Evolutionary conservation across 2,888 invertebrate species (phyloP).

Genomic region (Agrypnus murinus): DNA sequence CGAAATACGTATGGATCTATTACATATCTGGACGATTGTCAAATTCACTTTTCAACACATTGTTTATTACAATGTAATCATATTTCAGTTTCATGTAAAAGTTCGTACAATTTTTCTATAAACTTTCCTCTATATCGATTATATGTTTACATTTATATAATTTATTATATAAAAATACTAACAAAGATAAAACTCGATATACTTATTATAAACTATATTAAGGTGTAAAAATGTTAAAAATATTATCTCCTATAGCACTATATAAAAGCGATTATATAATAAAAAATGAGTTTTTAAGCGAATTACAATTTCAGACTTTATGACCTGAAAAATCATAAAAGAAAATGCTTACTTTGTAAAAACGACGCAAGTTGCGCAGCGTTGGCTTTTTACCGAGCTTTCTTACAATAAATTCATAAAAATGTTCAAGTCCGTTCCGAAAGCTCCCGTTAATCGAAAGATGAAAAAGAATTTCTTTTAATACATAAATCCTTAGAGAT

Average conservation of each 20-base stretch:
- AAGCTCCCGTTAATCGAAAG: slow-evolving; percentile 3
- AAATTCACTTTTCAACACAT: slow-evolving; percentile 41
- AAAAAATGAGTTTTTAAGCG: slow-evolving; percentile 25
- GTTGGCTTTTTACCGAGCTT: slow-evolving; percentile 26
- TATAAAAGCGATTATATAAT: slow-evolving; percentile 35
- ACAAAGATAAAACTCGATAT: slow-evolving; percentile 40
- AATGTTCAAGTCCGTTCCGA: slow-evolving; percentile 10
- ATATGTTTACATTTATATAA: slow-evolving; percentile 28
- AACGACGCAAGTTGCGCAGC: slow-evolving; percentile 14
- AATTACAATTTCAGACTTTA: slow-evolving; percentile 33
- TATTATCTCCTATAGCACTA: slow-evolving; percentile 32
- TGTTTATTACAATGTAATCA: slow-evolving; percentile 8
- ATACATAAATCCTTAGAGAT: background rate
- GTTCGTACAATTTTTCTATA: slow-evolving; percentile 17
- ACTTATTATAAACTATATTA: slow-evolving; percentile 36
- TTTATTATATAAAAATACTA: slow-evolving; percentile 39
- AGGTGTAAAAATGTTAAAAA: slow-evolving; percentile 42
- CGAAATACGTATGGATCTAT: slow-evolving; percentile 17
- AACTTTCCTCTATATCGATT: slow-evolving; percentile 26
- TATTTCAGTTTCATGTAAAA: slow-evolving; percentile 29
- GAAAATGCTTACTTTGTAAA: slow-evolving; percentile 34
- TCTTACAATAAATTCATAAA: slow-evolving; percentile 20
- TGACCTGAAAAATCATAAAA: slow-evolving; percentile 36
- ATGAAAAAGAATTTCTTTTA: background rate
- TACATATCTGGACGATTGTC: slow-evolving; percentile 49